phyloP scores from a whole-genome alignment of 2,113 vertebrate genomes.

The Formicarius rufipectus region DNA sequence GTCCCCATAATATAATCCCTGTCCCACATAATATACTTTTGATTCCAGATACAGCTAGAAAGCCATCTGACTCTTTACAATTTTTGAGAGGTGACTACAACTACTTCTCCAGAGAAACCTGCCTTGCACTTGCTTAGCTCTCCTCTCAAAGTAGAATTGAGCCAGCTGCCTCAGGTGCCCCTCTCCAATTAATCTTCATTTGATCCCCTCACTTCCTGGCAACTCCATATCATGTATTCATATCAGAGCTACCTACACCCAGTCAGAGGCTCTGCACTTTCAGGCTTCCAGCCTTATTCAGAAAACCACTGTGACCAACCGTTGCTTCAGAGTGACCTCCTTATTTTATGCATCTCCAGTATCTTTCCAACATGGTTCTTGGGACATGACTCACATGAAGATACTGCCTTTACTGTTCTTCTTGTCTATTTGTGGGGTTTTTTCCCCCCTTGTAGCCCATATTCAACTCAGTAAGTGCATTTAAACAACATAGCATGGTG shows the following conservation, averaged over 20 bases:
- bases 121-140: neutral
- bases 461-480: neutral
- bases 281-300: neutral
- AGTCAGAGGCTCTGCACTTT: neutral
- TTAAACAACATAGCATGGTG: neutral
- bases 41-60: neutral
- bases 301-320: neutral
- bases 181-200: neutral
- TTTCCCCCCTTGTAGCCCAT: neutral
- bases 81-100: neutral
- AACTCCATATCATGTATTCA: neutral
- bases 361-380: neutral
- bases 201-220: neutral
- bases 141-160: neutral
- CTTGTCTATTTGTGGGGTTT: neutral
- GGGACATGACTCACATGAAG: neutral
- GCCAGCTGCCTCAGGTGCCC: neutral
- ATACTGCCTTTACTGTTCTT: neutral
- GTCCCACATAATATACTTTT: neutral
- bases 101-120: neutral
- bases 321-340: fast-evolving
- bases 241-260: neutral
- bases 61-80: neutral
- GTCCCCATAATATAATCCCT: neutral
- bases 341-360: neutral